A percentile compares a stretch with the other conserved stretches of the same genome.
These are phyloP conservation scores for Pollenia angustigena DNA, from an alignment of 2,888 invertebrate genomes.

Conservation along the genomic window DNA sequence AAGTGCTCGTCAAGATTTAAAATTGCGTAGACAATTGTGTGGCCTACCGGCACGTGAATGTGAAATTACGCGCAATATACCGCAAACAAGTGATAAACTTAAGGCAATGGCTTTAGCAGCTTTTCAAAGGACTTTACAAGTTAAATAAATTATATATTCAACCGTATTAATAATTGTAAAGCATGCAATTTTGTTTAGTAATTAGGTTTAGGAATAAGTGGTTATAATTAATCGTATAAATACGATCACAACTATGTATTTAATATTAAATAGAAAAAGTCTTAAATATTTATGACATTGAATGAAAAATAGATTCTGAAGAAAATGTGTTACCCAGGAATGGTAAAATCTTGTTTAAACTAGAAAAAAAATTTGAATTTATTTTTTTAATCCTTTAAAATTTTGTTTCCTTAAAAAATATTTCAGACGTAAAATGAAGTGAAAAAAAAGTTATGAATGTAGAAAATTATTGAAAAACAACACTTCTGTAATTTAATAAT, in stretches of 20 bases:
- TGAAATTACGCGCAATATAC: slow-evolving; percentile 82
- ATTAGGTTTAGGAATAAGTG: slow-evolving; percentile 43
- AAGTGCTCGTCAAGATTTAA: slow-evolving; percentile 91
- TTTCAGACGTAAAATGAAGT: slow-evolving; percentile 4
- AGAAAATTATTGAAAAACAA: too few relatives aligned
- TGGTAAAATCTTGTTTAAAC: slow-evolving; percentile 31
- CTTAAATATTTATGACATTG: slow-evolving; percentile 11
- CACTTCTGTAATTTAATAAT: too few relatives aligned
- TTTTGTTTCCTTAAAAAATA: too few relatives aligned
- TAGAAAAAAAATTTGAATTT: background rate
- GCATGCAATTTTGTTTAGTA: slow-evolving; percentile 40
- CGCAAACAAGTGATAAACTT: slow-evolving; percentile 79
- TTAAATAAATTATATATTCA: slow-evolving; percentile 76
- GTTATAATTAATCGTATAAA: slow-evolving; percentile 34
- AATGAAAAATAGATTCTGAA: slow-evolving; percentile 6
- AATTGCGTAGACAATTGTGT: slow-evolving; percentile 89
- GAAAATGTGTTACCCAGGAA: slow-evolving; percentile 32
- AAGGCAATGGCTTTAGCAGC: slow-evolving; percentile 81
- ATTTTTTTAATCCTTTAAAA: background rate
- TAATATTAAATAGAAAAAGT: background rate
- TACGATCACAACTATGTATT: slow-evolving; percentile 2
- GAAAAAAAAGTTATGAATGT: background rate
- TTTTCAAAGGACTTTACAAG: slow-evolving; percentile 81
- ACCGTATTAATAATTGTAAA: background rate
- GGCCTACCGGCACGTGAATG: slow-evolving; percentile 88